Conservation (phyloP, 1,140 invertebrate genomes). For the Platorchestia sp. region DNA sequence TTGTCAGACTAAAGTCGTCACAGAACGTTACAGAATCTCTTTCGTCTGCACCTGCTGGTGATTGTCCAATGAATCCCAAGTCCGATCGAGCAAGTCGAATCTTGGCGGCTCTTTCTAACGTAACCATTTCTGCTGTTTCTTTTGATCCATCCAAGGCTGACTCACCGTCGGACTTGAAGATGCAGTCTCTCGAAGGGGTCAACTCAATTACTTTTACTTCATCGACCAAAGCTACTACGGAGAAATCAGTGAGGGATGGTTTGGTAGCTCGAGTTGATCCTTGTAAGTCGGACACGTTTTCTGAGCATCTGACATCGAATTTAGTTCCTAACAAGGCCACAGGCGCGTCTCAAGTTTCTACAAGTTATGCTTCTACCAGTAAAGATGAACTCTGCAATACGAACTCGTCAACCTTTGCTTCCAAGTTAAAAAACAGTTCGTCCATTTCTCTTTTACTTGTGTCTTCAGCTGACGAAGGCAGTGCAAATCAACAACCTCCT, state of each 20-base stretch:
- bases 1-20: not conserved
- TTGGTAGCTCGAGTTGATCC: not conserved
- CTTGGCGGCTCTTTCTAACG: not conserved
- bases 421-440: not conserved
- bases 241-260: not conserved
- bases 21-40: not conserved
- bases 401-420: not conserved
- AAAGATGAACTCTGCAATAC: not conserved
- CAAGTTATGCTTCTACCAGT: not conserved
- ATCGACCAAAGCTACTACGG: not conserved
- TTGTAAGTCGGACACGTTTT: not conserved
- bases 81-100: not conserved
- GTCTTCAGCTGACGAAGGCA: not conserved
- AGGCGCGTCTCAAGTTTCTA: not conserved
- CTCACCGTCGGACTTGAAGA: not conserved
- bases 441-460: conserved; percentile 12
- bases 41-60: not conserved
- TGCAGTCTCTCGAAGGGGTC: not conserved
- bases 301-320: not conserved
- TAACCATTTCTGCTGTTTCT: conserved; percentile 20
- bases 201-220: not conserved
- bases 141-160: not conserved
- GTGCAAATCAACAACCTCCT: not conserved
- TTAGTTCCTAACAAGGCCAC: not conserved
- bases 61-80: not conserved